phyloP scores from a whole-genome alignment of 2,888 invertebrate species.

The Leptinotarsa haldemani region DNA sequence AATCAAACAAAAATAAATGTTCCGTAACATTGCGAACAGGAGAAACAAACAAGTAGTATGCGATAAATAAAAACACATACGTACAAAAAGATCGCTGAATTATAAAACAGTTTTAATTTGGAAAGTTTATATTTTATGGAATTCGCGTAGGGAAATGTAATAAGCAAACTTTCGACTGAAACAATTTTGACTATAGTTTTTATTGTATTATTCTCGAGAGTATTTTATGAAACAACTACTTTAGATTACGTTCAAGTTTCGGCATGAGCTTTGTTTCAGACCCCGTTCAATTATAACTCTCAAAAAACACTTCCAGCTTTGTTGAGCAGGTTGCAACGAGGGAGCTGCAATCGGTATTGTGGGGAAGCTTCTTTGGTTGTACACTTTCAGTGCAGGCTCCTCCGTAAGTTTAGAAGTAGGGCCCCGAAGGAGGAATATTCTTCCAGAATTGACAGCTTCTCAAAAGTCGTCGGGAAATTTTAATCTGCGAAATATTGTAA shows the following conservation, averaged over 20 bases:
- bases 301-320: constrained; percentile 31
- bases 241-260: constrained; percentile 42
- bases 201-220: constrained; percentile 54
- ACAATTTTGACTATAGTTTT: constrained; percentile 54
- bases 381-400: background rate
- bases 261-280: constrained; percentile 21
- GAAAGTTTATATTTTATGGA: constrained; percentile 52
- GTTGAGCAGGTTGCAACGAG: constrained; percentile 12
- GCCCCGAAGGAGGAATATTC: background rate
- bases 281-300: constrained; percentile 36
- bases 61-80: constrained; percentile 34
- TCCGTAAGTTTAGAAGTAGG: background rate
- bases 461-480: no score
- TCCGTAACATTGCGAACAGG: background rate
- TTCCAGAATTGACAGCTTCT: background rate
- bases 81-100: constrained; percentile 36
- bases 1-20: background rate
- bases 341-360: constrained; percentile 7
- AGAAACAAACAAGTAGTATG: constrained; percentile 10
- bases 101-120: constrained; percentile 52
- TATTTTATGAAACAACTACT: constrained; percentile 52
- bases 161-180: constrained; percentile 53
- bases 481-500: no score
- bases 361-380: background rate
- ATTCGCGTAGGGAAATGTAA: constrained; percentile 53